Base-by-base conservation (phyloP, 2,113 vertebrate genomes). In the Stictonetta naevosa region DNA sequence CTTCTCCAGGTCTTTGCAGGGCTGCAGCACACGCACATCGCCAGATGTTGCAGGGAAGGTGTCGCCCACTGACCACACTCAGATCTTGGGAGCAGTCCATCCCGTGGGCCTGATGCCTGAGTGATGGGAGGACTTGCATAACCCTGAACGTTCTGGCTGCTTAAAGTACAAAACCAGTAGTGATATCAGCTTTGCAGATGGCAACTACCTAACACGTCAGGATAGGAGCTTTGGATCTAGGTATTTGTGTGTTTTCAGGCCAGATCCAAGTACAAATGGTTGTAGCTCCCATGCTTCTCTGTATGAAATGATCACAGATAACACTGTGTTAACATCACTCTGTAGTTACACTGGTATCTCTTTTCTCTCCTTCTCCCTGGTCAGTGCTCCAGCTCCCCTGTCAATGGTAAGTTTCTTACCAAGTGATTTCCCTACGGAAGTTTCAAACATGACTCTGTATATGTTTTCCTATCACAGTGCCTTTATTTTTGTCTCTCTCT, bases 321-420 rank as follows among this genome's bases (percentile, higher is more conserved):
- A 40, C 0, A 5, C 23, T 52, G 50, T 7, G 3, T 52, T 52
- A 52, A 52, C 50, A 13, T 52, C 50, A 26, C 23, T 52, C 23
- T 52, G 50, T 8, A 52, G 50, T 52, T 52, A 52, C 22, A 26
- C 22, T 26, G 23, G 23, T 52, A 52, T 52, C 17, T 63, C 34
- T 46, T 17, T 25, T 48, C 36, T 78, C 31, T 92, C 34, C 83
- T 8, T 67, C 52, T 58, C 74, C 46, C 0, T 25, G 0, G 1
- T 1, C 89, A 96, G 96, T 97, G 96, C 89, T 93, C 84, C 78
- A 92, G 84, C 75, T 62, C 63, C 38, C 38, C 82, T 3, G 11
- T 80, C 28, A 20, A 81, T 7, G 96, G 96, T 97, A 91, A 96
- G 96, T 96, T 46, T 40, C 36, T 34, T n/a, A 4, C 56, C 68